A percentile compares a stretch with the other conserved stretches of the same genome.
These are phyloP conservation scores for Cataglyphis livida DNA, from an alignment of 2,888 invertebrate species.

Conservation along the genomic window DNA sequence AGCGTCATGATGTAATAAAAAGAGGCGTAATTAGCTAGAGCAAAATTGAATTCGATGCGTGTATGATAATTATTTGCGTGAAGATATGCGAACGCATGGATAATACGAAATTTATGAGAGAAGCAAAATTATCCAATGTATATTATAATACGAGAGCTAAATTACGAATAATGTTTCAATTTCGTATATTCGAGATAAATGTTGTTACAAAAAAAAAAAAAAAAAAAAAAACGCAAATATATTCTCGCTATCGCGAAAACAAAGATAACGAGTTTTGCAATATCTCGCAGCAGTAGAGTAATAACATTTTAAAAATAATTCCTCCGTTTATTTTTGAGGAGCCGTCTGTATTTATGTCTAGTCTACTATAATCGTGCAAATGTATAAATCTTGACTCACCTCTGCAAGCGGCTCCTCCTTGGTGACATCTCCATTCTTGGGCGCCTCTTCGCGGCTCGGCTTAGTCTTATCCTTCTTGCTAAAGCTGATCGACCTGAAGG, in stretches of 20 bases:
- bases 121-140: constrained; percentile 18
- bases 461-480: constrained; percentile 95
- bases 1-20: background rate
- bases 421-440: constrained; percentile 88
- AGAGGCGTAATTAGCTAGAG: constrained; percentile 13
- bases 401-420: constrained; percentile 88
- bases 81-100: background rate
- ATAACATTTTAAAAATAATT: background rate
- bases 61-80: background rate
- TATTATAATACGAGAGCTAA: background rate
- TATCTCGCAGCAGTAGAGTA: background rate
- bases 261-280: background rate
- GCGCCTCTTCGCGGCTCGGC: constrained; percentile 89
- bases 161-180: constrained; percentile 11
- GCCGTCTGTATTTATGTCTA: background rate
- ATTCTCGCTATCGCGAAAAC: background rate
- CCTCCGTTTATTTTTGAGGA: background rate
- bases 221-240: background rate
- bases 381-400: constrained; percentile 84
- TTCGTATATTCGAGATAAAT: background rate
- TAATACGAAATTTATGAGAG: constrained; percentile 7
- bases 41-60: background rate
- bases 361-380: background rate
- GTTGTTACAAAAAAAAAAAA: background rate
- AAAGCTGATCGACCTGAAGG: constrained; percentile 94